Evolutionary conservation across 2,797 vertebrate species (phyloP).

Genomic region (Mareca strepera): DNA sequence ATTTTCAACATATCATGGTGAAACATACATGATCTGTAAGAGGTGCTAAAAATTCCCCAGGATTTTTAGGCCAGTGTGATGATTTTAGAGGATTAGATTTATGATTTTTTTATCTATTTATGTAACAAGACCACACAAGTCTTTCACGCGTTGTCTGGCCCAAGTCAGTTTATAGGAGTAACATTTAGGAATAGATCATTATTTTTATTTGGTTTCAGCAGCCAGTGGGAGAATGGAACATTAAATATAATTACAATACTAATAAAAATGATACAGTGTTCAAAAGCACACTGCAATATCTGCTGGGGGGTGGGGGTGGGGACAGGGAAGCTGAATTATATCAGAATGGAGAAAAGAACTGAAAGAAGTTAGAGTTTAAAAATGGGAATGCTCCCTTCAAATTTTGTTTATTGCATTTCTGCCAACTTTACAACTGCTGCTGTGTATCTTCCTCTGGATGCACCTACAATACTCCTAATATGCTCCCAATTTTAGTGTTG

Average conservation of each 20-base stretch:
- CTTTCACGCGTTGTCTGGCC: not conserved
- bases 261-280: rapidly evolving
- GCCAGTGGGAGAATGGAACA: not conserved
- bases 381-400: not conserved
- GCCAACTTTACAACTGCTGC: not conserved
- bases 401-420: not conserved
- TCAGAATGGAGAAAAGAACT: not conserved
- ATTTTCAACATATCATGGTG: rapidly evolving
- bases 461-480: not conserved
- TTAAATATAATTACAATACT: not conserved
- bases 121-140: not conserved
- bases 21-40: not conserved
- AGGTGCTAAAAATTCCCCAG: not conserved
- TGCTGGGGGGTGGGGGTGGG: rapidly evolving
- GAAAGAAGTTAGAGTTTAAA: not conserved
- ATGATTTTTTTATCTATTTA: not conserved
- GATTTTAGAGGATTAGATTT: not conserved
- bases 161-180: not conserved
- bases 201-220: not conserved
- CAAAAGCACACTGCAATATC: not conserved
- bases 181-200: not conserved
- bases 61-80: not conserved
- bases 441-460: not conserved
- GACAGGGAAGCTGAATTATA: not conserved
- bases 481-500: not conserved